phyloP scores from a whole-genome alignment of 2,113 vertebrate genomes.

The Mohoua ochrocephala region DNA sequence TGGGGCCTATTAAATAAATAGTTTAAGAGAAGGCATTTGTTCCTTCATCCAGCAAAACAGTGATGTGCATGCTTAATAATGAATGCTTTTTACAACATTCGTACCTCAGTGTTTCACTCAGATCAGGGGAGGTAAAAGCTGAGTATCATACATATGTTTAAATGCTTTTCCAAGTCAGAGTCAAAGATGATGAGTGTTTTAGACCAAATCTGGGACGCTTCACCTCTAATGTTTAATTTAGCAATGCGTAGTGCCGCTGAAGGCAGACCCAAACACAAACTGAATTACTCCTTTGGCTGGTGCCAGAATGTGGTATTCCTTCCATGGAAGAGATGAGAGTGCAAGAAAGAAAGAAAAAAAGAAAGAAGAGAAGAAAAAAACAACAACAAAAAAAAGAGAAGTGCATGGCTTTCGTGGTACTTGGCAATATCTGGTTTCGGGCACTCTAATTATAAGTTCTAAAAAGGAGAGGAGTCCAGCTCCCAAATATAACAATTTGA shows the following conservation, averaged over 20 bases:
- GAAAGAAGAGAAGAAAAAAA: fast-evolving
- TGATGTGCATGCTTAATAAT: background rate
- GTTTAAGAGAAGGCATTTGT: background rate
- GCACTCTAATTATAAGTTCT: background rate
- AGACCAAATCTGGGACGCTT: background rate
- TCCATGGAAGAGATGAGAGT: background rate
- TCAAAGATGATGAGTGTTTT: background rate
- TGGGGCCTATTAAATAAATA: background rate
- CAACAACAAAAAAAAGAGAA: background rate
- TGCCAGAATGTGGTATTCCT: background rate
- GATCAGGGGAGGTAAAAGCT: background rate
- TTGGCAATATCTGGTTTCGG: background rate
- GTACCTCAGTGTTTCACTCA: background rate
- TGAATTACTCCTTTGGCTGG: background rate
- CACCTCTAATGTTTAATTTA: background rate
- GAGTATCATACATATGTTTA: background rate
- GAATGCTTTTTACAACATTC: background rate
- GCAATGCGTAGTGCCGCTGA: background rate
- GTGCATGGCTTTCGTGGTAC: background rate
- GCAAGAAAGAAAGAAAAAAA: background rate
- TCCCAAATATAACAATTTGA: background rate
- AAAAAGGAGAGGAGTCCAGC: background rate
- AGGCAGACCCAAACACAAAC: background rate
- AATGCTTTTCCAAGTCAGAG: background rate
- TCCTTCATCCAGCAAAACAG: background rate